Conservation (phyloP, 2,797 vertebrate genomes). For the Mionectes olivaceus region DNA sequence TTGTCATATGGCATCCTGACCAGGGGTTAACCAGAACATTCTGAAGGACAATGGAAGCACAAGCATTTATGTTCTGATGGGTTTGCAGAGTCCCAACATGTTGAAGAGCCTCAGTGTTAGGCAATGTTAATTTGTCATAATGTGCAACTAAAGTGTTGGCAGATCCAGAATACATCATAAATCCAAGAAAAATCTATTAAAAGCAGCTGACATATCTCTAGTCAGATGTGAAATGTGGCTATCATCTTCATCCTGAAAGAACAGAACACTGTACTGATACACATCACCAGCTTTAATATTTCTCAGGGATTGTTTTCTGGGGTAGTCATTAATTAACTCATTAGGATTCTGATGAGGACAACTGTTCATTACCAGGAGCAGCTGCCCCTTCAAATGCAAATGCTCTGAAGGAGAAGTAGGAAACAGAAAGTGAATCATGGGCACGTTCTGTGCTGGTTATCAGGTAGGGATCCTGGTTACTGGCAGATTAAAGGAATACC, state of each 20-base stretch:
- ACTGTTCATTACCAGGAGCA: conserved; percentile 29
- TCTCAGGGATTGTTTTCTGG: not conserved
- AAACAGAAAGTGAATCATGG: not conserved
- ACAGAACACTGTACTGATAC: not conserved
- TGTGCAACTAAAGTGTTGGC: conserved; percentile 50
- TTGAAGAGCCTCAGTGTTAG: conserved; percentile 26
- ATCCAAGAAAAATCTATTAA: conserved; percentile 58
- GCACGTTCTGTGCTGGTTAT: not conserved
- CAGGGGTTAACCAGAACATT: not conserved
- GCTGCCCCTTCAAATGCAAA: conserved; percentile 15
- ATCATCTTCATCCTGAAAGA: not conserved
- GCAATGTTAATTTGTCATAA: conserved; percentile 65
- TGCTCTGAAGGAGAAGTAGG: not conserved
- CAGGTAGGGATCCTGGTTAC: not conserved
- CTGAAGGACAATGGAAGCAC: conserved; percentile 11
- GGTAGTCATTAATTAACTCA: conserved; percentile 35
- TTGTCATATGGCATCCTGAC: not conserved
- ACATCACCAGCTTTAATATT: conserved; percentile 4
- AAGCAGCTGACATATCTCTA: conserved; percentile 57
- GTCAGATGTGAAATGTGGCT: conserved; percentile 51
- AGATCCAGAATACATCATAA: conserved; percentile 48
- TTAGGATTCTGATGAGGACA: conserved; percentile 47
- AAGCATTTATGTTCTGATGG: not conserved
- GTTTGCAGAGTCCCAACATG: not conserved
- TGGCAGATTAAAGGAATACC: not conserved